These are phyloP conservation scores for Amiota communis DNA, from an alignment of 2,888 invertebrate species.

Conservation along the genomic window DNA sequence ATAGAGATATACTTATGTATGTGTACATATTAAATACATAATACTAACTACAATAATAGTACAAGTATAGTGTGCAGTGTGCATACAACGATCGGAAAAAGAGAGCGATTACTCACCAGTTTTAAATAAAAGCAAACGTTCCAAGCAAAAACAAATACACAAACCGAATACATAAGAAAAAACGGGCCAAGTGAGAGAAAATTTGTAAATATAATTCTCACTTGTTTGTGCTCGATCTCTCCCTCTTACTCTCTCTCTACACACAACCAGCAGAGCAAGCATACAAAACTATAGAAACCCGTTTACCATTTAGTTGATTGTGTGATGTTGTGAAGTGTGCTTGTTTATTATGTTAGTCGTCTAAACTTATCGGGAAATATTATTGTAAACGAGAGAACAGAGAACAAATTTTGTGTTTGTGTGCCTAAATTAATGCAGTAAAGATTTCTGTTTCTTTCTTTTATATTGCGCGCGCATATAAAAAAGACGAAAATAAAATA, in stretches of 20 bases:
- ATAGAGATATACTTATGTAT: too few species aligned
- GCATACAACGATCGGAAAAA: background rate
- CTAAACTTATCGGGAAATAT: background rate
- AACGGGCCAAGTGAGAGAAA: slow-evolving; percentile 15
- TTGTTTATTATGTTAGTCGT: background rate
- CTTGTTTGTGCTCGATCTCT: background rate
- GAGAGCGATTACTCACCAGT: slow-evolving; percentile 9
- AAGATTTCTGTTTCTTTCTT: slow-evolving; percentile 44
- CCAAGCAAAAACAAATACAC: background rate
- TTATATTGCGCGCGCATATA: background rate
- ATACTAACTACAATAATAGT: background rate
- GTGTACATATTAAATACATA: background rate
- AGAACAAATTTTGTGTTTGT: slow-evolving; percentile 37
- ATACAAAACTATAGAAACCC: too few species aligned
- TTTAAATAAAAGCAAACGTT: background rate
- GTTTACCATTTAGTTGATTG: too few species aligned
- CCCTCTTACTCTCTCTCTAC: background rate
- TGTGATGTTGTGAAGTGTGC: background rate
- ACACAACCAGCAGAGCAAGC: background rate
- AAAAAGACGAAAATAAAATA: slow-evolving; percentile 14
- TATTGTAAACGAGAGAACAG: slow-evolving; percentile 72
- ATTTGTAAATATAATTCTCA: background rate
- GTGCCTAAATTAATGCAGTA: slow-evolving; percentile 59
- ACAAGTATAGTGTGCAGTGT: background rate
- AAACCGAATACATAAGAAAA: background rate